Base-by-base conservation (phyloP, 1,140 invertebrate genomes). In the Tenebrio molitor region DNA sequence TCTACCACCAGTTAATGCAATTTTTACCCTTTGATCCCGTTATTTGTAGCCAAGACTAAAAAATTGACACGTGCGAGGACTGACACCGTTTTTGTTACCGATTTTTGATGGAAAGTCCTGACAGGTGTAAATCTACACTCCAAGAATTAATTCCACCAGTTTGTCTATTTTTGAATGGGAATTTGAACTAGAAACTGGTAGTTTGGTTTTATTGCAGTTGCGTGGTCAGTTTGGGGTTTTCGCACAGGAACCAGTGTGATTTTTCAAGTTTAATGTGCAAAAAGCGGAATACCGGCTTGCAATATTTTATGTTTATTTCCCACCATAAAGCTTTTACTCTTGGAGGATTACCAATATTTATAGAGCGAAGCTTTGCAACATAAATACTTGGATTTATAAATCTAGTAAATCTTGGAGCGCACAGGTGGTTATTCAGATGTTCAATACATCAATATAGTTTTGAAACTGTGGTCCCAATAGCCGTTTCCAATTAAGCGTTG, bases 281-380 rank as follows among this genome's bases (percentile, higher is more conserved):
- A 58, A 58, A 58, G 50, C 23, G 50, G 21, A 58, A 58, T 58
- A 58, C 50, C 50, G 21, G 15, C 19, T 58, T 29, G 50, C 50
- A 58, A 58, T 29, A 58, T 58, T 58, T 66, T 66, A 44, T 66
- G 64, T 44, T 66, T 42, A 66, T 66, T 66, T 66, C 25, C 36
- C 17, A 66, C 36, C 64, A 66, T 66, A 29, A 66, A 66, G 36
- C 64, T 25, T 41, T 41, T 58, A 29, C 50, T 58, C 50, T 29
- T 42, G 36, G 23, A 66, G 64, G 64, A 66, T 66, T 66, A 66
- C 64, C 36, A 66, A 66, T 66, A 66, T 66, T 66, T 66, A 66
- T 66, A 66, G 64, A 66, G 34, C 34, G 17, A 10, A 41, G 64
- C 64, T 66, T 42, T 66, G 42, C 64, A 66, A 44, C 64, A 42